Percentiles rank a stretch among this genome's conserved stretches.
phyloP scores from a whole-genome alignment of 1,140 invertebrate species.

The Theocolax elegans region DNA sequence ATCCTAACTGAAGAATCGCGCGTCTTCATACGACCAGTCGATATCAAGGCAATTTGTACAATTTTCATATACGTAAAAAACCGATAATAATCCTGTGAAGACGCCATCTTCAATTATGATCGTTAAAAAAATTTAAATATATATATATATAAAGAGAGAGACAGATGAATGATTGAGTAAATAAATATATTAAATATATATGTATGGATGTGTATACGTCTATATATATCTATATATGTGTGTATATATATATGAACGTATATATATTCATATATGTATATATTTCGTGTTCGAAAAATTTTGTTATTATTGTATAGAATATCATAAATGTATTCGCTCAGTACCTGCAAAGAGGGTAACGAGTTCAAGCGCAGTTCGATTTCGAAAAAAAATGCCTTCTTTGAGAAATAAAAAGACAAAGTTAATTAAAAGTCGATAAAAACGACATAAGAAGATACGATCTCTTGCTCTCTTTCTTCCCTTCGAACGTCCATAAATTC shows the following conservation, averaged over 20 bases:
- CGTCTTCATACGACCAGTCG: constrained; percentile 11
- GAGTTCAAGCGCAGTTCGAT: constrained; percentile 50
- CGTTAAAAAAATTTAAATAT: constrained; percentile 33
- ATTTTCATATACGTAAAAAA: constrained; percentile 7
- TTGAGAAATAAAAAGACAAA: constrained; percentile 46
- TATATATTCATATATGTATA: constrained; percentile 34
- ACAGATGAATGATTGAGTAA: constrained; percentile 30
- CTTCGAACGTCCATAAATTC: constrained; percentile 3
- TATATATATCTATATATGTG: constrained; percentile 17
- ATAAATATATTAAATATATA: constrained; percentile 24
- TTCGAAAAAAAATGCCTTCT: constrained; percentile 48
- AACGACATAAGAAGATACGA: constrained; percentile 39
- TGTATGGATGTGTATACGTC: neutral
- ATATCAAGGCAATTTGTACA: constrained; percentile 4
- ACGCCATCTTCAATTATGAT: constrained; percentile 33
- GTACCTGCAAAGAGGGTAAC: constrained; percentile 53
- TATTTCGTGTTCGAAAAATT: constrained; percentile 58
- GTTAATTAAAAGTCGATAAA: constrained; percentile 42
- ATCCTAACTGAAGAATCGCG: neutral
- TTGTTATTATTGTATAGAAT: constrained; percentile 64
- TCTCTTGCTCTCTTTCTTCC: constrained; percentile 33
- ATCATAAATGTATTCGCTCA: constrained; percentile 54
- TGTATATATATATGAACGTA: constrained; percentile 19
- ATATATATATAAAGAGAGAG: constrained; percentile 19
- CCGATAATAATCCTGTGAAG: constrained; percentile 23